Base-by-base conservation (phyloP, 2,797 vertebrate species). In the Cygnus olor region DNA sequence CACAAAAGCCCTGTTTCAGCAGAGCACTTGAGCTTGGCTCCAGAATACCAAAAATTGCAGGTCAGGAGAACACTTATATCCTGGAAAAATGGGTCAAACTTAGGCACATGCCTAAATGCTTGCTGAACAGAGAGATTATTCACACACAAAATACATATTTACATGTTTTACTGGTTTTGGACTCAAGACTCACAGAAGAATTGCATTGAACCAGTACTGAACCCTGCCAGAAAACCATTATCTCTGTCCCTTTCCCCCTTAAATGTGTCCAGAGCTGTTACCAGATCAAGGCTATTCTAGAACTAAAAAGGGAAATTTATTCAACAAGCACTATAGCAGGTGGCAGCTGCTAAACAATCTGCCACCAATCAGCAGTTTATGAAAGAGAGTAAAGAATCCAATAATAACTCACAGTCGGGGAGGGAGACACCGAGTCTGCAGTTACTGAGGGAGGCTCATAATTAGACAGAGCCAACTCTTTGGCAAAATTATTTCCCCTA, bases 321-420 rank as follows among this genome's bases (percentile, higher is more conserved):
- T 96, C 94, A 93, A 94, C 92, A 96, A 94, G 93, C 96, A 97
- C 65, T 96, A 90, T 83, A 97, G 95, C 96, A 97, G 94, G 96
- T 97, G 96, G 95, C 96, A 97, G 96, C 96, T 97, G 96, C 92
- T 95, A 95, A 95, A 97, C 96, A 97, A 96, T 97, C 96, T 97
- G 96, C 95, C 96, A 97, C 96, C 96, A 96, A 97, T 97, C 96
- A 97, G 96, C 96, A 97, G 92, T 96, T 97, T 96, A 96, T 96
- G 96, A 96, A 96, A 95, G 94, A 93, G 94, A 96, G 95, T 95
- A 95, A 96, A 96, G 95, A 95, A 96, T 96, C 94, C 95, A 96
- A 89, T 96, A 97, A 96, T 94, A 96, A 97, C 94, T 95, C 94
- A 94, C 94, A 94, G 88, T 95, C 16, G 25, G 92, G 90, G 92